These are phyloP conservation scores for Xestia rhomboidea DNA, from an alignment of 2,888 invertebrate species.

Conservation along the genomic window DNA sequence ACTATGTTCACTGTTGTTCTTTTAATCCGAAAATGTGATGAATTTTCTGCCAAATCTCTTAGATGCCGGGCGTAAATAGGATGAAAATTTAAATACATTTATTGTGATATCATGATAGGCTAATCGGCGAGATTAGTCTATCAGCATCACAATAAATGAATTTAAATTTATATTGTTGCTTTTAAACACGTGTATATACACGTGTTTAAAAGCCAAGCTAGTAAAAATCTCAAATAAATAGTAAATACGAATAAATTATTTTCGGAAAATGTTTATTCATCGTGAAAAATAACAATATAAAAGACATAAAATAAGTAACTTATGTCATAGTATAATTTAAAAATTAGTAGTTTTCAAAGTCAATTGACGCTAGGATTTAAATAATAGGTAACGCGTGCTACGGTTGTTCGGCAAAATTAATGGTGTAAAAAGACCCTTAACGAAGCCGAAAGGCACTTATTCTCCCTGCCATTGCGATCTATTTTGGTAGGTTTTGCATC, in stretches of 20 bases:
- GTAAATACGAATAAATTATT: background rate
- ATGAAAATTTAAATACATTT: background rate
- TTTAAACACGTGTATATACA: too few relatives aligned
- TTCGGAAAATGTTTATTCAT: constrained; percentile 33
- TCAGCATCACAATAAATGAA: background rate
- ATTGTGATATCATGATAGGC: background rate
- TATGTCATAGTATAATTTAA: background rate
- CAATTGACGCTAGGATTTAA: background rate
- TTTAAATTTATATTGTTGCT: too few relatives aligned
- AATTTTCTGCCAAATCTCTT: background rate
- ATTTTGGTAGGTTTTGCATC: background rate
- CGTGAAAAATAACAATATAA: constrained; percentile 41
- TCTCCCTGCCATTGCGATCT: background rate
- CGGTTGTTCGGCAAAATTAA: background rate
- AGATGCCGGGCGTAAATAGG: background rate
- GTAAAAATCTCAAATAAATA: background rate
- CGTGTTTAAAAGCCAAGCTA: background rate
- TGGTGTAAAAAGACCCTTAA: background rate
- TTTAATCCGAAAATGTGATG: background rate
- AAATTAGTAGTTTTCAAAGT: background rate
- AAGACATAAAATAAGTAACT: constrained; percentile 16
- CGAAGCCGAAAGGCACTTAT: background rate
- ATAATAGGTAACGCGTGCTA: background rate
- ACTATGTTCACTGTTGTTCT: too few relatives aligned
- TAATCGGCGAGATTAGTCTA: background rate